These are phyloP conservation scores for Amazona guildingii DNA, from an alignment of 2,113 vertebrate species.

Conservation along the genomic window DNA sequence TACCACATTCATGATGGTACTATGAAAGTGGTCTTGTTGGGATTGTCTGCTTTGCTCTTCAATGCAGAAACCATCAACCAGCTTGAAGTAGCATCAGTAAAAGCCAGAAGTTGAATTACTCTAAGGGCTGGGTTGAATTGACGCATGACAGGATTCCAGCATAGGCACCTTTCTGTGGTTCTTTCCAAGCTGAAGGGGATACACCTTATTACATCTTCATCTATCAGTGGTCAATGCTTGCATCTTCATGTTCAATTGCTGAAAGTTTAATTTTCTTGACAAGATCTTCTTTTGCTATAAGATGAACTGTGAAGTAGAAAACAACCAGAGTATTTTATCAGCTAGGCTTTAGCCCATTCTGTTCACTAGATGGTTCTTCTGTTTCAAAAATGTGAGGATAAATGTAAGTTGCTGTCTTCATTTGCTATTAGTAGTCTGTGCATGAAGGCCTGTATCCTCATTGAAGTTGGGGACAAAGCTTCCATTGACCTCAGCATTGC, in stretches of 20 bases:
- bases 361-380: background rate
- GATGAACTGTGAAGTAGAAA: background rate
- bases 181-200: background rate
- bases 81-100: background rate
- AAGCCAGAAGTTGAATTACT: background rate
- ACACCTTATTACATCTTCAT: background rate
- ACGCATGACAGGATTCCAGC: background rate
- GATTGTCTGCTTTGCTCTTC: background rate
- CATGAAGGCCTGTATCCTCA: background rate
- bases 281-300: background rate
- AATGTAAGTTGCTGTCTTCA: background rate
- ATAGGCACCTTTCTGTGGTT: background rate
- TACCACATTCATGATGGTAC: background rate
- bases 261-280: background rate
- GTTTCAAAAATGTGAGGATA: background rate
- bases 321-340: background rate
- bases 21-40: background rate
- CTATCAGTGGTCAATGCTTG: background rate
- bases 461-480: slow-evolving; percentile 21
- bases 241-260: background rate
- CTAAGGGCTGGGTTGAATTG: background rate
- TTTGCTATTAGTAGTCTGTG: background rate
- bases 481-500: background rate
- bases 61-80: background rate
- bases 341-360: background rate